Percentiles rank a stretch among this genome's conserved stretches.
phyloP scores from a whole-genome alignment of 2,888 invertebrate genomes.

The Fragum fragum region DNA sequence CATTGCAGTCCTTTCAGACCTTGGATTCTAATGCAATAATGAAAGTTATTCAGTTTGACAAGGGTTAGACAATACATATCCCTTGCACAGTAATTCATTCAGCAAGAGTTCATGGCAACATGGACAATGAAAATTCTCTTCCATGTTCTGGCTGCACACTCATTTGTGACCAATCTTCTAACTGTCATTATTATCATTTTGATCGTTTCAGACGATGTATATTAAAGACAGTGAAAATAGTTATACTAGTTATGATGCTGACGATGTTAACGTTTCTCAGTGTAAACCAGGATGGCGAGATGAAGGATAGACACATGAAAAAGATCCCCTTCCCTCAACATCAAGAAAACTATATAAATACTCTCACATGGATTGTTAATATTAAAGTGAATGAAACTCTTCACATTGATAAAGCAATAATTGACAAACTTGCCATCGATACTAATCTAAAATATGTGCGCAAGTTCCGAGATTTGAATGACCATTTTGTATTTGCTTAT shows the following conservation, averaged over 20 bases:
- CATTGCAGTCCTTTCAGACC: too few relatives aligned
- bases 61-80: too few relatives aligned
- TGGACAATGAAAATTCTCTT: too few relatives aligned
- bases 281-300: conserved; percentile 18
- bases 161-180: too few relatives aligned
- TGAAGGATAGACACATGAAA: conserved; percentile 42
- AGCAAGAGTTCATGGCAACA: too few relatives aligned
- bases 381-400: conserved; percentile 13
- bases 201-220: conserved; percentile 15
- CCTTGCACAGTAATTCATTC: too few relatives aligned
- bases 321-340: conserved; percentile 46
- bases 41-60: too few relatives aligned
- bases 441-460: conserved; percentile 48
- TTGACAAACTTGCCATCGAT: conserved; percentile 65
- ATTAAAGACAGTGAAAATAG: not conserved
- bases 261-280: not conserved
- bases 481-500: conserved; percentile 36
- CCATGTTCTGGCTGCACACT: too few relatives aligned
- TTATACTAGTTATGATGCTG: not conserved
- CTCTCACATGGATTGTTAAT: conserved; percentile 57
- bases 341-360: conserved; percentile 36
- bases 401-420: not conserved
- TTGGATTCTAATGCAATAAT: too few relatives aligned
- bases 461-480: conserved; percentile 9
- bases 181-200: too few relatives aligned